A percentile compares a stretch with the other conserved stretches of the same genome.
Conservation (phyloP, 2,888 invertebrate species). For the Eulithis prunata region DNA sequence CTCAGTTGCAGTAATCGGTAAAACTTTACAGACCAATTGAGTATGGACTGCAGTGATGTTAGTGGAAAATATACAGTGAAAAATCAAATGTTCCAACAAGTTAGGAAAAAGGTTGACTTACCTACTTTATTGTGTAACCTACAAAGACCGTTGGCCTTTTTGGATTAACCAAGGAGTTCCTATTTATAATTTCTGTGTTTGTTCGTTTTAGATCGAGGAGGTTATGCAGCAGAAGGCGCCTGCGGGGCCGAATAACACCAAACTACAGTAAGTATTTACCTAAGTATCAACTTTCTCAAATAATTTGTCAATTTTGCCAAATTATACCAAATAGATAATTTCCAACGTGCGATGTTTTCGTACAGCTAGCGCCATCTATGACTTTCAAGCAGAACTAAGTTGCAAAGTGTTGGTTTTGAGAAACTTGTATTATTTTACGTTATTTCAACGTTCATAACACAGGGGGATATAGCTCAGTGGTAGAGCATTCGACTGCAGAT, state of each 20-base stretch:
- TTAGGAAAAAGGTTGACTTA: conserved; percentile 19
- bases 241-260: conserved; percentile 72
- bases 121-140: not conserved
- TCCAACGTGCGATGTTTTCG: not conserved
- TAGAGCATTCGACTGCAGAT: conserved; percentile 84
- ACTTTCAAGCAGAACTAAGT: conserved; percentile 13
- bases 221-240: conserved; percentile 83
- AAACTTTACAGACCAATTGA: conserved; percentile 28
- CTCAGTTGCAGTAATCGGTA: conserved; percentile 28
- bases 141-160: not conserved
- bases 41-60: conserved; percentile 38
- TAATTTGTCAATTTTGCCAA: too few species aligned
- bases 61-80: conserved; percentile 26
- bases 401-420: conserved; percentile 42
- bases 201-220: conserved; percentile 75
- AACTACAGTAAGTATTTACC: conserved; percentile 64
- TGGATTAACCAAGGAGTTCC: not conserved
- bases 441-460: conserved; percentile 40
- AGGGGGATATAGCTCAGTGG: conserved; percentile 83
- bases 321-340: not conserved
- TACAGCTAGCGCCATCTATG: conserved; percentile 62
- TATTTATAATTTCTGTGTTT: conserved; percentile 2
- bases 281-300: too few species aligned
- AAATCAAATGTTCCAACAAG: conserved; percentile 20
- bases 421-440: conserved; percentile 28